Conservation (phyloP, 2,797 vertebrate genomes). For the Telmatherina bonti region DNA sequence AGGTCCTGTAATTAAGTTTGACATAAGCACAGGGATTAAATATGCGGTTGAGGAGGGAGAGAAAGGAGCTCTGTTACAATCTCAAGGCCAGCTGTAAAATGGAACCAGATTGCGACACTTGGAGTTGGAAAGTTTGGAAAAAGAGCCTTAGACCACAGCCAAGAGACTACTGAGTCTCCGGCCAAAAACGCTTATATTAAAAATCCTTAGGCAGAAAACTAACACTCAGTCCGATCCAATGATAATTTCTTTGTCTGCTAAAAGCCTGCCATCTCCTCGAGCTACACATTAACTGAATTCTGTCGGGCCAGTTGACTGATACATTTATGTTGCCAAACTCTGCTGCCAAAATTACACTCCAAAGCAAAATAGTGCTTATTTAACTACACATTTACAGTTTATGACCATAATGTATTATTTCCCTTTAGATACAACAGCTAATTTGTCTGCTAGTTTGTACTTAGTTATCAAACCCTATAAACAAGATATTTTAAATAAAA, state of each 20-base stretch:
- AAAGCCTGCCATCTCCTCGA: slow-evolving; percentile 54
- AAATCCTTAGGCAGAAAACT: slow-evolving; percentile 77
- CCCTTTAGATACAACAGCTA: slow-evolving; percentile 20
- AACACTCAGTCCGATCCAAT: slow-evolving; percentile 72
- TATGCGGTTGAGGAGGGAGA: slow-evolving; percentile 94
- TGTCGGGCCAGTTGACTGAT: slow-evolving; percentile 56
- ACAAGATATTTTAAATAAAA: slow-evolving; percentile 36
- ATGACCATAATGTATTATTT: slow-evolving; percentile 33
- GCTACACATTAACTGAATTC: slow-evolving; percentile 67
- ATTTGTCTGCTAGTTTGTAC: slow-evolving; percentile 40
- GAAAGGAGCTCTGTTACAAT: slow-evolving; percentile 91
- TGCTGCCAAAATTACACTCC: slow-evolving; percentile 50
- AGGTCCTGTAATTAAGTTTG: slow-evolving; percentile 99
- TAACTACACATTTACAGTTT: slow-evolving; percentile 44
- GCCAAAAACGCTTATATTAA: slow-evolving; percentile 79
- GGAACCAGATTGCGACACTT: slow-evolving; percentile 91
- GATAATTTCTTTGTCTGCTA: slow-evolving; percentile 68
- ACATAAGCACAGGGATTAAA: slow-evolving; percentile 99
- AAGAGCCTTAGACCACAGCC: slow-evolving; percentile 70
- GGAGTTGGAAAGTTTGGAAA: slow-evolving; percentile 86
- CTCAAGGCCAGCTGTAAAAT: slow-evolving; percentile 90
- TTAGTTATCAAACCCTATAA: slow-evolving; percentile 37
- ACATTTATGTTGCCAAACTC: slow-evolving; percentile 26
- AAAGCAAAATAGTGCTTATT: slow-evolving; percentile 48
- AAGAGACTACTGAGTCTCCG: slow-evolving; percentile 58